Percentiles rank a stretch among this genome's conserved stretches.
phyloP scores from a whole-genome alignment of 2,888 invertebrate genomes.

The Pterostichus madidus region DNA sequence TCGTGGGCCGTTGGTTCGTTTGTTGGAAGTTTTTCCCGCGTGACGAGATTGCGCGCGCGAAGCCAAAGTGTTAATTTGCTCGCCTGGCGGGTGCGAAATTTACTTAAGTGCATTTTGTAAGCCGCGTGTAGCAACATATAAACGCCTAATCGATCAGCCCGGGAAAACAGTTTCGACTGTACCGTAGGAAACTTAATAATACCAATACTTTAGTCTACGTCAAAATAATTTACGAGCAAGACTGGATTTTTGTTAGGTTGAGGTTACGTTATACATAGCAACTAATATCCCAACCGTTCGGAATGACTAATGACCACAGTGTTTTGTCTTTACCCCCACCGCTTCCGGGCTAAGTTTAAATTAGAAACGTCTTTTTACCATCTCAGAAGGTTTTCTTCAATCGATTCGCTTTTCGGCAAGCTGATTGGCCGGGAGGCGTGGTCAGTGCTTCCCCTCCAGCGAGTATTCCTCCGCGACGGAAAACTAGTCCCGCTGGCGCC shows the following conservation, averaged over 20 bases:
- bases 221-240: constrained; percentile 77
- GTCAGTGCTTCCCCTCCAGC: constrained; percentile 72
- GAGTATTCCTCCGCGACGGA: constrained; percentile 71
- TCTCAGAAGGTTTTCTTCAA: constrained; percentile 78
- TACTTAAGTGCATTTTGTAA: constrained; percentile 63
- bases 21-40: constrained; percentile 36
- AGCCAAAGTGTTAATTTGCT: constrained; percentile 56
- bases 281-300: constrained; percentile 76
- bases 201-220: constrained; percentile 75
- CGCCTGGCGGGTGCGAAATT: constrained; percentile 40
- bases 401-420: constrained; percentile 73
- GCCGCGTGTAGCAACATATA: constrained; percentile 62
- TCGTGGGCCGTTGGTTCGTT: not conserved
- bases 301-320: constrained; percentile 77
- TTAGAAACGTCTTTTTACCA: constrained; percentile 77
- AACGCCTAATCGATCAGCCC: constrained; percentile 65
- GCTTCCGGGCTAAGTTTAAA: constrained; percentile 73
- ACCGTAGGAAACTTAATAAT: constrained; percentile 71
- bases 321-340: constrained; percentile 74
- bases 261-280: constrained; percentile 76
- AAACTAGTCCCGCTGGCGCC: constrained; percentile 68
- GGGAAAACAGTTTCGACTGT: constrained; percentile 72
- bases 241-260: constrained; percentile 76
- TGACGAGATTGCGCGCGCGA: constrained; percentile 14
- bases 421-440: constrained; percentile 76